Percentiles rank a stretch among this genome's conserved stretches.
These are phyloP conservation scores for Acanthacorydalis orientalis DNA, from an alignment of 2,888 invertebrate species.

Conservation along the genomic window DNA sequence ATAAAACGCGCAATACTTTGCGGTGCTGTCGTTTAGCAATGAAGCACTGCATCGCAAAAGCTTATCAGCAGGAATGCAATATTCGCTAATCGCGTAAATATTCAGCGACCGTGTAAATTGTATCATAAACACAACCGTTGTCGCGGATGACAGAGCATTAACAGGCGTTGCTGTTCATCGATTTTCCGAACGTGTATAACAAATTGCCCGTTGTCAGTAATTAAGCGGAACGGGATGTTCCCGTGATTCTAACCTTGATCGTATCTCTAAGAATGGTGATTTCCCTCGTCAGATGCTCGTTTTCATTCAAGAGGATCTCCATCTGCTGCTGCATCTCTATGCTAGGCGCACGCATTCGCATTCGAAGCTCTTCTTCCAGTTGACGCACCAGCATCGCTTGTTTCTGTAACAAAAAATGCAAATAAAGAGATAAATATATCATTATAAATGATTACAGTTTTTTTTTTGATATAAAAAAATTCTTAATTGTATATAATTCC, in stretches of 20 bases:
- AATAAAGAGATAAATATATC: no score
- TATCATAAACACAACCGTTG: no score
- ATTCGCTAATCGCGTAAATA: no score
- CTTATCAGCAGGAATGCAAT: no score
- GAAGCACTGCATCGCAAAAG: no score
- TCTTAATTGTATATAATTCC: no score
- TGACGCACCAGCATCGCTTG: constrained; percentile 90
- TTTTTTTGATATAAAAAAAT: not conserved
- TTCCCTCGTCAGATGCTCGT: constrained; percentile 85
- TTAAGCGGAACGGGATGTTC: not conserved
- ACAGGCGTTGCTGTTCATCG: no score
- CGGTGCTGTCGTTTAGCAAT: no score
- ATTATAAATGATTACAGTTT: no score
- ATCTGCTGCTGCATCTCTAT: constrained; percentile 86
- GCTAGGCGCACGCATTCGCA: constrained; percentile 77
- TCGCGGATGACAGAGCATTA: no score
- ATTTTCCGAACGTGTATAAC: not conserved
- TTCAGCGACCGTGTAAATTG: no score
- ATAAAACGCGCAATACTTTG: no score
- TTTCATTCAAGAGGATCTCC: constrained; percentile 81
- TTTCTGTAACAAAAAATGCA: constrained; percentile 59
- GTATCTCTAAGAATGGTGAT: constrained; percentile 85
- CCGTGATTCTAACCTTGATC: constrained; percentile 49
- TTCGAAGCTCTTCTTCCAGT: constrained; percentile 77
- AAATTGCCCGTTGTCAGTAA: not conserved